phyloP scores from a whole-genome alignment of 1,140 invertebrate species.

The Drosophila asahinai region DNA sequence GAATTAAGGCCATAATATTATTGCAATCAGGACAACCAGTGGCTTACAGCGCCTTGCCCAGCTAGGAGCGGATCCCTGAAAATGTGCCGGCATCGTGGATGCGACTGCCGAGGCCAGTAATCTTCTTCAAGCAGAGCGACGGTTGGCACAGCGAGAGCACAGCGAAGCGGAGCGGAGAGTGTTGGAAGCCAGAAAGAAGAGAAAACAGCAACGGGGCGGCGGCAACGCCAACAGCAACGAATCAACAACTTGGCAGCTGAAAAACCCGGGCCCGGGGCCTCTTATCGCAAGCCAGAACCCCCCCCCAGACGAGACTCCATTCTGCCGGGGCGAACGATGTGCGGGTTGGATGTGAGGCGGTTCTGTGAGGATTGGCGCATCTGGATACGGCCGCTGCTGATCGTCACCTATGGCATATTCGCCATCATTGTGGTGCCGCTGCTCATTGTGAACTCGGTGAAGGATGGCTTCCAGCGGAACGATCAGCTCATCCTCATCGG shows the following conservation, averaged over 20 bases:
- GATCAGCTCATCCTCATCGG: conserved; percentile 94
- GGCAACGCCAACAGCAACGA: conserved; percentile 51
- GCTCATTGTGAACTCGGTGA: conserved; percentile 90
- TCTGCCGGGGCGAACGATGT: conserved; percentile 48
- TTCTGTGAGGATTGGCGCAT: conserved; percentile 91
- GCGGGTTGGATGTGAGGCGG: conserved; percentile 62
- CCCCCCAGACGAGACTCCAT: neutral
- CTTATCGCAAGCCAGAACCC: conserved; percentile 8
- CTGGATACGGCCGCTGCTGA: conserved; percentile 94
- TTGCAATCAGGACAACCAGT: conserved; percentile 6
- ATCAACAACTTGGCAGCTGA: conserved; percentile 38
- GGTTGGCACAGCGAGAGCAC: conserved; percentile 7
- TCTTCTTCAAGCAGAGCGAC: conserved; percentile 1
- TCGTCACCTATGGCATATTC: conserved; percentile 91
- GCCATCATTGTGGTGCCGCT: conserved; percentile 94
- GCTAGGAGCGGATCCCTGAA: conserved; percentile 32
- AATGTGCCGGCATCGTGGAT: conserved; percentile 52
- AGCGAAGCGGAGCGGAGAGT: conserved; percentile 5
- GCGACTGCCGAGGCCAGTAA: conserved; percentile 35
- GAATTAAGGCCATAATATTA: conserved; percentile 23
- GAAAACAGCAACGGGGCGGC: conserved; percentile 67
- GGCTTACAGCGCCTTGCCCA: conserved; percentile 8
- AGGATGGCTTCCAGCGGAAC: conserved; percentile 89
- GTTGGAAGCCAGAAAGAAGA: conserved; percentile 6
- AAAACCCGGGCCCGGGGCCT: conserved; percentile 8